Base-by-base conservation (phyloP, 2,113 vertebrate species). In the Scytalopus superciliaris region DNA sequence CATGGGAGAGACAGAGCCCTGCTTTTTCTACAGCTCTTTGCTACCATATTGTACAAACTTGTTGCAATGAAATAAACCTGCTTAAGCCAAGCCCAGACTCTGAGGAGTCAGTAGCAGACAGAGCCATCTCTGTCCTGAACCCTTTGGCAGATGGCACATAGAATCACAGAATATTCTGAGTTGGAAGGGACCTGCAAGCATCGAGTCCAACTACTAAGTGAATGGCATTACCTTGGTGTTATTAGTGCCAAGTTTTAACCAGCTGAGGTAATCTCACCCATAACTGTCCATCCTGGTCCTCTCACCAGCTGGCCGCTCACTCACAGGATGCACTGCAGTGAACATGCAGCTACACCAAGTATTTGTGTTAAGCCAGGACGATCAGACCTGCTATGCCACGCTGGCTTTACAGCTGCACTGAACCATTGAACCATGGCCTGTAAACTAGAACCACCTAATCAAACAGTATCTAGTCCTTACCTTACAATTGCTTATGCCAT, bases 321-420 rank as follows among this genome's bases (percentile, higher is more conserved):
- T 42, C 17, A 3, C 16, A 23, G 49, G 40, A 52, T 28, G 23
- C 0, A 1, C 10, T 3, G 45, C 4, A 3, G 4, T 9, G 25
- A 66, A 28, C 9, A 3, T 19, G 11, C 23, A 4, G 44, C 24
- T 45, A 59, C 44, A 23, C 28, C 0, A 1, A 19, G 28, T 3
- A 6, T 7, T 31, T 27, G 39, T 1, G 0, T 22, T 39, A 35
- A 60, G 44, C 60, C 68, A 47, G 47, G 45, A 19, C 14, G 18
- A 24, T 3, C 5, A 4, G 35, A 74, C 25, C 23, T 2, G 4
- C 7, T 27, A 23, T 1, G 35, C 45, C 19, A 45, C 16, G 3
- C 59, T 27, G 13, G 10, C 55, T 53, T 66, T n/a, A 62, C 4
- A 3, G 33, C 19, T 4, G 15, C 9, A 1, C 70, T 10, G 23